Base-by-base conservation (phyloP, 2,888 invertebrate species). In the Andrena praecox region DNA sequence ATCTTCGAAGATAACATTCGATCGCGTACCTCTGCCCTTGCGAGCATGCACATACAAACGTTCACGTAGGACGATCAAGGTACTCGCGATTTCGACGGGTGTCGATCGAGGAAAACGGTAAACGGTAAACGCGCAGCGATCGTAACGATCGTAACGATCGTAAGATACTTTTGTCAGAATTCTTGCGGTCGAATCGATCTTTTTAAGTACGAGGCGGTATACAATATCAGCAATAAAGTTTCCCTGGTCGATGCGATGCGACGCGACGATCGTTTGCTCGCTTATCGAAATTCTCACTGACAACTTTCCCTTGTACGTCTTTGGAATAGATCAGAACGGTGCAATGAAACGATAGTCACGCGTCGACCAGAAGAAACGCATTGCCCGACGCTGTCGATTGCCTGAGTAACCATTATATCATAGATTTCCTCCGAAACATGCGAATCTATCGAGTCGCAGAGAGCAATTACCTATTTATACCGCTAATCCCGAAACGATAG, bases 391-490 rank as follows among this genome's bases (percentile, higher is more conserved):
- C 64, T 50, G 75, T 73, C 76, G 69, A 80, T 69, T 60, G 68
- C 64, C 75, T 24, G 75, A 71, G 29, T 72, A 69, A 66, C 71
- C 80, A 48, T 72, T 69, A 70, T 84, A 78, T 86, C 77, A 69
- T 80, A 72, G 75, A 76, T 81, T 69, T 80, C 82, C 69, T 72
- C 69, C 48, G 79, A 77, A 74, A 76, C 48, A 68, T 71, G 69
- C 64, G 68, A 78, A 75, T 77, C 66, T 79, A 77, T 67, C 50
- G 78, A 66, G 76, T 56, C 62, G 77, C 72, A 77, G 71, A 76
- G 59, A 74, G 72, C 79, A 84, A 86, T 82, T 42, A 72, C 74
- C 85, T 86, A 89, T 89, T 87, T 87, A 89, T 88, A 91, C 88
- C 82, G 85, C 86, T 84, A 82, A 78, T 67, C 66, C 77, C 80